A percentile compares a stretch with the other conserved stretches of the same genome.
Conservation (phyloP, 2,113 vertebrate genomes). For the Haemorhous mexicanus region DNA sequence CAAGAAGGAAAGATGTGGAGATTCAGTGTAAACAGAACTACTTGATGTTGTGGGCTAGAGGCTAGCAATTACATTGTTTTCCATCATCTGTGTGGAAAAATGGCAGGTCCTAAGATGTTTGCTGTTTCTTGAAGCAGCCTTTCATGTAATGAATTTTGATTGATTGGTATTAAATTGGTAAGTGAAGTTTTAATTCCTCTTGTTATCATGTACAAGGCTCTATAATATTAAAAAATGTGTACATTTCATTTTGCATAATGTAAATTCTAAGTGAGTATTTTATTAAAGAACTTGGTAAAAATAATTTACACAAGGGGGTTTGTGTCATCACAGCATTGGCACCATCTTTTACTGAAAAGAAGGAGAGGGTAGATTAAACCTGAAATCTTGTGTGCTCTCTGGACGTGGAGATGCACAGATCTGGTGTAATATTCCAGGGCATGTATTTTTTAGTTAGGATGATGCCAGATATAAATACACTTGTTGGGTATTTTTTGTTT, state of each 20-base stretch:
- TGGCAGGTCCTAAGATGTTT: conserved; percentile 11
- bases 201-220: background rate
- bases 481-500: background rate
- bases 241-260: background rate
- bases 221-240: background rate
- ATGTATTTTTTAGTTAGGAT: background rate
- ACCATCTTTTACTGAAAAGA: background rate
- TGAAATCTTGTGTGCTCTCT: background rate
- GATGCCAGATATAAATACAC: background rate
- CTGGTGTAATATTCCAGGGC: background rate
- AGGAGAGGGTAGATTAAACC: background rate
- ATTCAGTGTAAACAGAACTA: conserved; percentile 43
- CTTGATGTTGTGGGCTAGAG: conserved; percentile 12
- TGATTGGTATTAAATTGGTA: background rate
- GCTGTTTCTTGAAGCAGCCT: conserved; percentile 20
- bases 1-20: conserved; percentile 49
- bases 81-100: background rate
- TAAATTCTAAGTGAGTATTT: background rate
- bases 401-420: background rate
- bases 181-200: background rate
- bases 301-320: background rate
- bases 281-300: background rate
- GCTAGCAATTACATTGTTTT: conserved; percentile 29
- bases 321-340: background rate
- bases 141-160: background rate